These are phyloP conservation scores for Caligus rogercresseyi DNA, from an alignment of 1,140 invertebrate genomes.

Conservation along the genomic window DNA sequence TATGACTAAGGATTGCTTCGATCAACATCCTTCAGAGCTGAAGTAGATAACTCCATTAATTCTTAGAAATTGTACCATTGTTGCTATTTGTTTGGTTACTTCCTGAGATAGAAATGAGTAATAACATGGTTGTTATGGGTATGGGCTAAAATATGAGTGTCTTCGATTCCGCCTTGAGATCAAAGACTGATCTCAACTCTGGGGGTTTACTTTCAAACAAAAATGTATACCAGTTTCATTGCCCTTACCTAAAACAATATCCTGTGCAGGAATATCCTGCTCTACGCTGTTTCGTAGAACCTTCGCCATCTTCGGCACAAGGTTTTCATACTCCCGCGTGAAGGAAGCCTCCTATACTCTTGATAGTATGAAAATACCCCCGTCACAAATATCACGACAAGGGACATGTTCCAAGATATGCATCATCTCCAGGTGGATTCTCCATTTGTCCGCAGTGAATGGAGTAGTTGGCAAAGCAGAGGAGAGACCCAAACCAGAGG, in stretches of 20 bases:
- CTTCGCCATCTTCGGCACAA: conserved; percentile 27
- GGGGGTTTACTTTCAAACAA: no score
- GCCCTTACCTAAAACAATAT: conserved; percentile 25
- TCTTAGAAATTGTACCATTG: no score
- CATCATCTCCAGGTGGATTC: conserved; percentile 22
- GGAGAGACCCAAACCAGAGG: conserved; percentile 37
- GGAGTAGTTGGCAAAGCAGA: conserved; percentile 38
- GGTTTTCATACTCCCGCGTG: conserved; percentile 28
- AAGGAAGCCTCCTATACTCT: conserved; percentile 31
- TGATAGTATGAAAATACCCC: conserved; percentile 33
- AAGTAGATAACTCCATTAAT: no score
- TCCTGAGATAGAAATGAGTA: no score
- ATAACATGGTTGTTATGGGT: no score
- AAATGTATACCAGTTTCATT: no score
- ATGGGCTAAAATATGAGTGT: no score
- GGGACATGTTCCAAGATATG: conserved; percentile 31
- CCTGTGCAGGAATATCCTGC: conserved; percentile 21
- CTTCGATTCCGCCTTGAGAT: no score
- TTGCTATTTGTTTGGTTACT: no score
- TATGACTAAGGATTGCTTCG: no score
- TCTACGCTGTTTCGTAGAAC: conserved; percentile 22
- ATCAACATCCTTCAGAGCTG: no score
- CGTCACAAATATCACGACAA: conserved; percentile 31
- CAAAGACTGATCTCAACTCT: no score
- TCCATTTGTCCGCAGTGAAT: conserved; percentile 28